Percentiles rank a stretch among this genome's conserved stretches.
Conservation (phyloP, 2,888 invertebrate species). For the Lysandra bellargus region DNA sequence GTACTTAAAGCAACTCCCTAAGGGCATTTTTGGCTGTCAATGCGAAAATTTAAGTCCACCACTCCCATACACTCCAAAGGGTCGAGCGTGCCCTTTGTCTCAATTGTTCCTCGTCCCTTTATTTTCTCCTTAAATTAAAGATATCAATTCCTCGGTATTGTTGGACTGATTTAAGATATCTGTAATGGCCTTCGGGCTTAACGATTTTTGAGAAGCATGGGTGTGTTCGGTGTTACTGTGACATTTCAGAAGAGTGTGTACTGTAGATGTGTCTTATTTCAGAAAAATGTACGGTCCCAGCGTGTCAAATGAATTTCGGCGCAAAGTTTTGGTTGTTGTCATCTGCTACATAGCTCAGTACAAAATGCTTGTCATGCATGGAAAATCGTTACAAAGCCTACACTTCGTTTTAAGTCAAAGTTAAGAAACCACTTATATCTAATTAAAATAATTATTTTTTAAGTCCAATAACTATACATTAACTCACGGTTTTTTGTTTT, state of each 20-base stretch:
- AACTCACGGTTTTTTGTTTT: neutral
- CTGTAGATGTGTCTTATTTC: no score
- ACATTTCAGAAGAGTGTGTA: neutral
- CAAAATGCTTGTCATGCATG: no score
- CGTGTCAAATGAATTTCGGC: no score
- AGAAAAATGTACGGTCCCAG: no score
- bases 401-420: neutral
- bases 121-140: slow-evolving; percentile 44
- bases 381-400: neutral
- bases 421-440: neutral
- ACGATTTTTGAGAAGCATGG: neutral
- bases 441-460: neutral
- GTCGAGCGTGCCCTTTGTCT: slow-evolving; percentile 77
- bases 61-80: slow-evolving; percentile 78
- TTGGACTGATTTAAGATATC: neutral
- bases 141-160: slow-evolving; percentile 35
- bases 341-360: no score
- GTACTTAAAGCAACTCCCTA: slow-evolving; percentile 78
- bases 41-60: slow-evolving; percentile 78
- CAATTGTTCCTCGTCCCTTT: slow-evolving; percentile 66
- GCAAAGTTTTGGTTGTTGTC: no score
- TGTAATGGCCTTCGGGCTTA: neutral
- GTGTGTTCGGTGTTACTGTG: neutral
- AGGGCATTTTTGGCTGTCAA: slow-evolving; percentile 79
- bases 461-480: neutral